Percentiles rank a stretch among this genome's conserved stretches.
Evolutionary conservation across 2,888 invertebrate species (phyloP).

Genomic region (Lithosia quadra): DNA sequence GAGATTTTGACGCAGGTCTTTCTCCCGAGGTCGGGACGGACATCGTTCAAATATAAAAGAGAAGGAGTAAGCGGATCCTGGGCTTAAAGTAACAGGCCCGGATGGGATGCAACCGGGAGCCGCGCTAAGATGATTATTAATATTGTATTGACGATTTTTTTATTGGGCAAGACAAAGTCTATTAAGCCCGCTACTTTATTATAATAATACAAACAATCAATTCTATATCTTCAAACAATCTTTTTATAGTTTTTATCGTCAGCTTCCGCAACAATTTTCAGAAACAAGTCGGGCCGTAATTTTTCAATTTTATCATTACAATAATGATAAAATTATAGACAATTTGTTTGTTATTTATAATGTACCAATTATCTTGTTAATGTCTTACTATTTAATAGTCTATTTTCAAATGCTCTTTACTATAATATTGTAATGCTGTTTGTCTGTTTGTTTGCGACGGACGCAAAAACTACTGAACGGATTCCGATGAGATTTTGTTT

Average conservation of each 20-base stretch:
- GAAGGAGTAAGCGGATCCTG: too few species aligned
- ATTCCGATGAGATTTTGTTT: too few species aligned
- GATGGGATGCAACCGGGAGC: not conserved
- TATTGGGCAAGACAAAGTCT: not conserved
- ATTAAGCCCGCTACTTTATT: not conserved
- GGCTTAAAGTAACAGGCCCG: too few species aligned
- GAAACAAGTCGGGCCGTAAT: constrained; percentile 22
- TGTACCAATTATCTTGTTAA: constrained; percentile 37
- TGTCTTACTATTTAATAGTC: not conserved
- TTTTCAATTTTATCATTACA: constrained; percentile 41
- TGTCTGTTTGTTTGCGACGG: too few species aligned
- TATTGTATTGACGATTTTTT: not conserved
- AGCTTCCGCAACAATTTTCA: constrained; percentile 11
- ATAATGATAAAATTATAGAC: constrained; percentile 44
- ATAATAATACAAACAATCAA: not conserved
- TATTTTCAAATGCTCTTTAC: constrained; percentile 9
- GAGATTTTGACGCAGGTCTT: too few species aligned
- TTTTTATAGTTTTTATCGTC: not conserved
- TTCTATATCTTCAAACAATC: not conserved
- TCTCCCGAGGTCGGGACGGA: too few species aligned
- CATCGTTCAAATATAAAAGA: too few species aligned
- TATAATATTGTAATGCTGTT: not conserved
- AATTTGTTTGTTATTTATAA: constrained; percentile 33
- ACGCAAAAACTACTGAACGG: too few species aligned
- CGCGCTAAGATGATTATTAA: not conserved